Conservation (phyloP, 37 sponge, comb jelly and placozoan species). For the Halisarca cf. caerulea region DNA sequence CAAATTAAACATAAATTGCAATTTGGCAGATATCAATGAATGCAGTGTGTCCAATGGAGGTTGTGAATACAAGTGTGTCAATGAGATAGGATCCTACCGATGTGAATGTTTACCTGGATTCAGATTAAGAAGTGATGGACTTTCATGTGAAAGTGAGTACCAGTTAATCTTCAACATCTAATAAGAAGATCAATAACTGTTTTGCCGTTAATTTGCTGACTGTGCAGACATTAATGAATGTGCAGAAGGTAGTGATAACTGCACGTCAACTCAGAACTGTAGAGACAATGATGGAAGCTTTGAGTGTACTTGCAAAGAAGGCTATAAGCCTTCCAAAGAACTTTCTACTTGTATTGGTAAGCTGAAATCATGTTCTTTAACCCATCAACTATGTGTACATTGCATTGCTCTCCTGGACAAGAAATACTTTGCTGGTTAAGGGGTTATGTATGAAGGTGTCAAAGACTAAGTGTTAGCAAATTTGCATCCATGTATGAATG, state of each 20-base stretch:
- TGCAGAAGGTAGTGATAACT: not conserved
- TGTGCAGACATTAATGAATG: constrained; percentile 57
- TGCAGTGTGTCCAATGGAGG: not conserved
- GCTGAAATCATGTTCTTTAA: no score
- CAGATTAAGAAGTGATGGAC: not conserved
- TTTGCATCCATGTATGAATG: no score
- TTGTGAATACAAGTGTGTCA: not conserved
- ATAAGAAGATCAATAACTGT: no score
- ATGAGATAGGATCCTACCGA: not conserved
- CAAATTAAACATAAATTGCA: not conserved
- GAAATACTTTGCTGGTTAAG: no score
- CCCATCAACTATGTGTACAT: no score
- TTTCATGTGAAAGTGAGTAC: not conserved
- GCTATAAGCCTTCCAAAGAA: constrained; percentile 8
- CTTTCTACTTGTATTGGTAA: not conserved
- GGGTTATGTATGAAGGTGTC: no score
- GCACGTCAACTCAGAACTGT: constrained; percentile 28
- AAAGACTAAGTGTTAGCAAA: no score
- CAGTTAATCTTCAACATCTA: not conserved
- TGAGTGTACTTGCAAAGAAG: constrained; percentile 36
- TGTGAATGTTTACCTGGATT: constrained; percentile 10
- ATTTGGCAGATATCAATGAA: constrained; percentile 8
- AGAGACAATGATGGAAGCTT: constrained; percentile 39
- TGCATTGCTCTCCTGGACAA: no score
- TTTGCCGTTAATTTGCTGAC: no score